Evolutionary conservation across 2,888 invertebrate species (phyloP).

Genomic region (Punctoribates punctum): DNA sequence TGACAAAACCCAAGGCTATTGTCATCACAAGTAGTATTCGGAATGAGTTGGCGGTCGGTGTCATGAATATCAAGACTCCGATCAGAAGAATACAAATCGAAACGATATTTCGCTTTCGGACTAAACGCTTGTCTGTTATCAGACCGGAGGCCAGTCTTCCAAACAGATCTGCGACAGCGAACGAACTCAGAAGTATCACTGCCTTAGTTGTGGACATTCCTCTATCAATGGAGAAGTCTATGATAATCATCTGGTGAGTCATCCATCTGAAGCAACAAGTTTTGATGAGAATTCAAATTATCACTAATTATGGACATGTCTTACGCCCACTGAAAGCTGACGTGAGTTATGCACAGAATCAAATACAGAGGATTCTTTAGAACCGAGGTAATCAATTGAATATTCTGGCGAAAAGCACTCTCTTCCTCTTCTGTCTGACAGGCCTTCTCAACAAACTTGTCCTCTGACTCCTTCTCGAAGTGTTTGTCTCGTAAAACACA

Average conservation of each 20-base stretch:
- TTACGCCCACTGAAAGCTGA: conserved; percentile 40
- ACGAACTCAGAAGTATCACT: conserved; percentile 45
- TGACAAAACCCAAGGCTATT: conserved; percentile 33
- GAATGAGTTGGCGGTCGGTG: conserved; percentile 22
- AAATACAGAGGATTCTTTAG: conserved; percentile 40
- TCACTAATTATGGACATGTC: background rate
- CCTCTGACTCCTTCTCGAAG: background rate
- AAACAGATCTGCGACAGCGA: conserved; percentile 47
- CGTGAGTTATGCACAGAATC: conserved; percentile 39
- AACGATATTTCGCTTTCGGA: conserved; percentile 34
- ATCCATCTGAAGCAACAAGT: conserved; percentile 23
- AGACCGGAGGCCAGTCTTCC: conserved; percentile 47
- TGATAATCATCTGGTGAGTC: conserved; percentile 47
- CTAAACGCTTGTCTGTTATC: conserved; percentile 44
- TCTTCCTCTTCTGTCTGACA: background rate
- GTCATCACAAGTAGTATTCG: conserved; percentile 25
- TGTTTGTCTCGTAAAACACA: background rate
- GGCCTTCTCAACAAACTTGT: background rate
- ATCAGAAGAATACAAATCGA: conserved; percentile 36
- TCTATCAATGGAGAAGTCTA: conserved; percentile 47
- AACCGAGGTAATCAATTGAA: background rate
- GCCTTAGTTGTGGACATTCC: conserved; percentile 44
- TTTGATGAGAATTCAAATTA: background rate
- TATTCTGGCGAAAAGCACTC: background rate
- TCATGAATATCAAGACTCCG: conserved; percentile 37